Percentiles rank a stretch among this genome's conserved stretches.
Evolutionary conservation across 1,140 invertebrate genomes (phyloP).

Genomic region (Adelges cooleyi): DNA sequence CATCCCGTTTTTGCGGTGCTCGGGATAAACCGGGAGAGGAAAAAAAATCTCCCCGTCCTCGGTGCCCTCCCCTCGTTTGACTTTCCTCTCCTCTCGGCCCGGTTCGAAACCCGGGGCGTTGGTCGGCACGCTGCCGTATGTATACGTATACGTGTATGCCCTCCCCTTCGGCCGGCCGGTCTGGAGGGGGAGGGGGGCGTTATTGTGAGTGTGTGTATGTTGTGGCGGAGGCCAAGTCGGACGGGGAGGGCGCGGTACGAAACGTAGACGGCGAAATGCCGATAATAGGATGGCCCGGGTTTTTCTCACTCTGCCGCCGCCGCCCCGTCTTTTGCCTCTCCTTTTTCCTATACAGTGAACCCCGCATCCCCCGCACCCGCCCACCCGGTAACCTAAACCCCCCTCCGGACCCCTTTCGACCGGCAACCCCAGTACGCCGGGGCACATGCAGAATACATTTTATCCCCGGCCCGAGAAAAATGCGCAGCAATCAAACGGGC

Average conservation of each 20-base stretch:
- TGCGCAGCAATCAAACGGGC: too few species aligned
- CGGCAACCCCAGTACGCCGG: neutral
- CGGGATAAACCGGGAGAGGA: neutral
- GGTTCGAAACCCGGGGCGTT: neutral
- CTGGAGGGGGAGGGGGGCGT: neutral
- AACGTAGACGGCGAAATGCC: constrained; percentile 26
- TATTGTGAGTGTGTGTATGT: neutral
- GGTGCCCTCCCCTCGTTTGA: neutral
- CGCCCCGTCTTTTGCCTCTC: neutral
- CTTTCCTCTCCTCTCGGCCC: neutral
- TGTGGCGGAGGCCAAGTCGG: neutral
- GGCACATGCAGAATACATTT: too few species aligned
- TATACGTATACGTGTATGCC: too few species aligned
- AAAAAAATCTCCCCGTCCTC: neutral
- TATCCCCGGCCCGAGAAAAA: too few species aligned
- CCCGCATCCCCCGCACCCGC: neutral
- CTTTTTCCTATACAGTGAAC: neutral
- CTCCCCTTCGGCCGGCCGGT: neutral
- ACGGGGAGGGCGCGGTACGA: constrained; percentile 20
- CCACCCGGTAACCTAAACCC: neutral
- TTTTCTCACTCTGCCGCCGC: constrained; percentile 9
- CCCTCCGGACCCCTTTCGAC: neutral
- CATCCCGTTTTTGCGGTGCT: constrained; percentile 23
- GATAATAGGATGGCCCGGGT: constrained; percentile 27
- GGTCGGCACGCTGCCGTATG: neutral